Conservation (phyloP, 2,797 vertebrate genomes). For the Poecile montanus region DNA sequence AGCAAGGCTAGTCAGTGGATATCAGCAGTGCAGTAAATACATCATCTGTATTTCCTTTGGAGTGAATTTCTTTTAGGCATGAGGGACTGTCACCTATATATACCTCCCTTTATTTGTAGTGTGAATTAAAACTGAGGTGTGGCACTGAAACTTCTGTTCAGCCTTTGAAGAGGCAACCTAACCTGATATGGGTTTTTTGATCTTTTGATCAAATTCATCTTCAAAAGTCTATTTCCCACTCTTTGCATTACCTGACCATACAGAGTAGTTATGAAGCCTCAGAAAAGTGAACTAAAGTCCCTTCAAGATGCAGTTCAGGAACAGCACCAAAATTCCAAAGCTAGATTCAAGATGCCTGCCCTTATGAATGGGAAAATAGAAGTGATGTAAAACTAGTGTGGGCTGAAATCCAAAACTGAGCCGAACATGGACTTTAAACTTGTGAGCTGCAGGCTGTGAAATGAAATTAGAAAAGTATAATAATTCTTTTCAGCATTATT, state of each 20-base stretch:
- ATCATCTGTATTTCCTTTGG: background rate
- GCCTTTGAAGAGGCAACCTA: background rate
- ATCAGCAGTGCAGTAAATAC: background rate
- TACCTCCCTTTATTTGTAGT: background rate
- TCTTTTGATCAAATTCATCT: background rate
- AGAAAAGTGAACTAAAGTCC: background rate
- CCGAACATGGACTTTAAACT: background rate
- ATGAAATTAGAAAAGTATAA: background rate
- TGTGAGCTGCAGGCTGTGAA: background rate
- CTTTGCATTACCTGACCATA: background rate
- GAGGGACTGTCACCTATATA: background rate
- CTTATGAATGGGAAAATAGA: background rate
- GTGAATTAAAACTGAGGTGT: background rate
- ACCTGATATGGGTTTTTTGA: fast-evolving
- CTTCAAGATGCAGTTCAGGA: background rate
- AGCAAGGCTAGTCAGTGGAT: background rate
- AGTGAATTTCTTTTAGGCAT: background rate
- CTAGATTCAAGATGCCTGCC: background rate
- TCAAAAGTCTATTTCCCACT: background rate
- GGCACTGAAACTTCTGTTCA: background rate
- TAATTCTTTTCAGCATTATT: background rate
- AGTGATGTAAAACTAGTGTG: background rate
- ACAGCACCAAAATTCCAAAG: background rate
- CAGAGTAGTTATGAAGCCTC: background rate
- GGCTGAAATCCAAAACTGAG: background rate